Evolutionary conservation across 2,888 invertebrate genomes (phyloP).

Genomic region (Aelia acuminata): DNA sequence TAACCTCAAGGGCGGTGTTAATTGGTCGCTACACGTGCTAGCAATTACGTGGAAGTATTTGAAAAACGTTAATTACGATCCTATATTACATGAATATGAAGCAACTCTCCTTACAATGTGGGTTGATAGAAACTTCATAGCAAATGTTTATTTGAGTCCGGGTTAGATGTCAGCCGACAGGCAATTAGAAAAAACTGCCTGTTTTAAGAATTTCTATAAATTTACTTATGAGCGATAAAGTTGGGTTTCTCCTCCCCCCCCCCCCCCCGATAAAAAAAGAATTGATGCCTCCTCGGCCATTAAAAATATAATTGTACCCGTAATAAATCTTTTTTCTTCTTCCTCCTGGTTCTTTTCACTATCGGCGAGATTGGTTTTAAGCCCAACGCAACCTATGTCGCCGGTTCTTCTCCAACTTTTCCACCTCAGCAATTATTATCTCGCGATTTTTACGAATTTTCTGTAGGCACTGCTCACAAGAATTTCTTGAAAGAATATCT

Average conservation of each 20-base stretch:
- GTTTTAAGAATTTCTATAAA: neutral
- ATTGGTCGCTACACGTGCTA: neutral
- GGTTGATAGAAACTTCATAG: neutral
- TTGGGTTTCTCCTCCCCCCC: no score
- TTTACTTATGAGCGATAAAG: neutral
- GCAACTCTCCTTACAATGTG: neutral
- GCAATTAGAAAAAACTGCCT: neutral
- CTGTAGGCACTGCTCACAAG: no score
- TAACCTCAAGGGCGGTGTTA: neutral
- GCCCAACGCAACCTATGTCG: neutral
- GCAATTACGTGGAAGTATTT: neutral
- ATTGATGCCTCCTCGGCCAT: neutral
- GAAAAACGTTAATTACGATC: neutral
- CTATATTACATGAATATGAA: neutral
- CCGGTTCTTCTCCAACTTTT: neutral
- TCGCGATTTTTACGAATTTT: no score
- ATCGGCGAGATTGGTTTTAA: neutral
- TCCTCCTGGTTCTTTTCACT: neutral
- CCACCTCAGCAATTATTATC: neutral
- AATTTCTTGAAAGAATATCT: no score
- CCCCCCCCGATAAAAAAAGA: neutral
- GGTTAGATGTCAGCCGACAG: neutral
- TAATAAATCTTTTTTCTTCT: neutral
- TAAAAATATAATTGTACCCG: neutral
- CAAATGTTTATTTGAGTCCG: neutral